Conservation (phyloP, 2,888 invertebrate species). For the Tachina lurida region DNA sequence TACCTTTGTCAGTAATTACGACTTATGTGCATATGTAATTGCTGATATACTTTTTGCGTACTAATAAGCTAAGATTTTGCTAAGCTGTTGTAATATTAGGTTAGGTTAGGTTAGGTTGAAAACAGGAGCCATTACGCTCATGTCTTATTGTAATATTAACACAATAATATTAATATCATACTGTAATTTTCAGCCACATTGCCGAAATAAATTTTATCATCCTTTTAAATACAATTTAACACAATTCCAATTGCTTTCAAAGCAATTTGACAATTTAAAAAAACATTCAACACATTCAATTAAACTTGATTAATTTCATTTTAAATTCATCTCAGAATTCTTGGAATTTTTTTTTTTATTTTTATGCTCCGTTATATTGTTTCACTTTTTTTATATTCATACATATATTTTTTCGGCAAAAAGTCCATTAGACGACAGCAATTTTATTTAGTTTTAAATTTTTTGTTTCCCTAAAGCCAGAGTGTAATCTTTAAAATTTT, state of each 20-base stretch:
- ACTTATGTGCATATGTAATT: no score
- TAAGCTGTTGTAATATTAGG: no score
- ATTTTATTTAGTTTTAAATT: slow-evolving; percentile 55
- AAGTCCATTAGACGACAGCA: slow-evolving; percentile 69
- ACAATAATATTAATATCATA: no score
- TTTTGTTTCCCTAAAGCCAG: slow-evolving; percentile 18
- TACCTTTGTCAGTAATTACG: no score
- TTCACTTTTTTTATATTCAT: background rate
- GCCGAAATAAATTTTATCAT: background rate
- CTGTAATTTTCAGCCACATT: no score
- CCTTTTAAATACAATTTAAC: background rate
- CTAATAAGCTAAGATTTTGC: no score
- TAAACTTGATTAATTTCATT: slow-evolving; percentile 41
- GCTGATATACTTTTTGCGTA: no score
- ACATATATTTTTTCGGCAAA: background rate
- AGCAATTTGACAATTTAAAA: slow-evolving; percentile 22
- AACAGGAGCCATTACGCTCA: no score
- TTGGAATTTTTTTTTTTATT: slow-evolving; percentile 46
- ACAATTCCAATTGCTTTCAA: background rate
- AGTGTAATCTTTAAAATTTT: slow-evolving; percentile 71
- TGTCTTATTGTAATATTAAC: no score
- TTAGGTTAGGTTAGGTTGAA: no score
- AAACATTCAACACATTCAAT: slow-evolving; percentile 36
- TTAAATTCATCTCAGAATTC: slow-evolving; percentile 42
- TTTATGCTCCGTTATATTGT: slow-evolving; percentile 50